Conservation (phyloP, 1,140 invertebrate species). For the Meloidogyne floridensis region DNA sequence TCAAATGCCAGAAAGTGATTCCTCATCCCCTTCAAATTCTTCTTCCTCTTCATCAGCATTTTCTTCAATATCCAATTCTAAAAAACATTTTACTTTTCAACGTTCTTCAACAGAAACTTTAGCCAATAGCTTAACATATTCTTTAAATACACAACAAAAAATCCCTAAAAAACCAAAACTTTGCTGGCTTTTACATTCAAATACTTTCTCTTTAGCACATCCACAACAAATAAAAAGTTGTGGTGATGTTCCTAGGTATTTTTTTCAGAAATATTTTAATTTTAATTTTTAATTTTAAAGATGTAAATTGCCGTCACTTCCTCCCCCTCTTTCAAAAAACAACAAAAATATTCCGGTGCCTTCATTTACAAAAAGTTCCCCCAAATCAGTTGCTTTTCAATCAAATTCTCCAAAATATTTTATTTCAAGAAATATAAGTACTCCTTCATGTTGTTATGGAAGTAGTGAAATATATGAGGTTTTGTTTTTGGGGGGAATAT, state of each 20-base stretch:
- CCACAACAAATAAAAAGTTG: too few species aligned
- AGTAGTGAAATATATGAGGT: slow-evolving; percentile 4
- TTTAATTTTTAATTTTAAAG: background rate
- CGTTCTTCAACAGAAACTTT: slow-evolving; percentile 3
- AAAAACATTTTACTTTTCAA: background rate
- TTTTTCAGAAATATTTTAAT: too few species aligned
- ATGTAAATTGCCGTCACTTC: background rate
- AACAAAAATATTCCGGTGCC: background rate
- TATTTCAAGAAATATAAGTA: background rate
- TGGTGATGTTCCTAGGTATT: too few species aligned
- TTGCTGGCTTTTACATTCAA: background rate
- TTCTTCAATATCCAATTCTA: background rate
- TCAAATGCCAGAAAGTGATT: background rate
- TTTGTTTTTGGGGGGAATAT: background rate
- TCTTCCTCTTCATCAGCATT: background rate
- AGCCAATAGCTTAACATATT: background rate
- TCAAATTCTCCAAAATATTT: background rate
- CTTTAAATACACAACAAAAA: background rate
- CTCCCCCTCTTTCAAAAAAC: background rate
- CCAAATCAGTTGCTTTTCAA: background rate
- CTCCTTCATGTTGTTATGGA: background rate
- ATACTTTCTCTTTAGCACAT: background rate
- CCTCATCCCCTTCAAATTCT: background rate
- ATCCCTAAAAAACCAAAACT: background rate
- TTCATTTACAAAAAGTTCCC: background rate